A percentile compares a stretch with the other conserved stretches of the same genome.
These are phyloP conservation scores for Tangara arthus DNA, from an alignment of 2,797 vertebrate species.

Conservation along the genomic window DNA sequence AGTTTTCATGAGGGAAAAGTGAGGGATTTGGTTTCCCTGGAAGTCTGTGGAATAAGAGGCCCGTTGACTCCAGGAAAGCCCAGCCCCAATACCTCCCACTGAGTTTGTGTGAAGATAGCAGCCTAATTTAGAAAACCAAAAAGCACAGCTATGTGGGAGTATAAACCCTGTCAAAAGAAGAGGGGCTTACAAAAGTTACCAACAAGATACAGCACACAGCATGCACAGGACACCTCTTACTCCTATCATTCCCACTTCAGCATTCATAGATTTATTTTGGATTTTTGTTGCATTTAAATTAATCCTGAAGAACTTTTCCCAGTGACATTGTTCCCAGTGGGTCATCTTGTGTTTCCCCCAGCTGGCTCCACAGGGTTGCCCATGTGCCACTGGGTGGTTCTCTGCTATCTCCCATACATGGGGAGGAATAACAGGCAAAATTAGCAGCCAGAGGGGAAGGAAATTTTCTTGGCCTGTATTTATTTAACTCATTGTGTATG, in stretches of 20 bases:
- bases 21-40: background rate
- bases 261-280: background rate
- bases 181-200: background rate
- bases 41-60: background rate
- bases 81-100: background rate
- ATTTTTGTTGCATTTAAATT: background rate
- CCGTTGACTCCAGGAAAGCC: background rate
- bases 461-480: background rate
- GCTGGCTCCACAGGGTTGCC: background rate
- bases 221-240: background rate
- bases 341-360: background rate
- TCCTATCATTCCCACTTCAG: background rate
- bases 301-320: background rate
- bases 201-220: background rate
- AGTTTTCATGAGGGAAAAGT: background rate
- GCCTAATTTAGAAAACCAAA: background rate
- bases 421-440: background rate
- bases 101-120: background rate
- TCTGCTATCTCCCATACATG: rapidly evolving
- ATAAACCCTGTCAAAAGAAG: background rate
- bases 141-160: background rate
- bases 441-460: background rate
- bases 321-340: background rate
- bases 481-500: background rate
- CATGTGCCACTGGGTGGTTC: background rate